Evolutionary conservation across 2,888 invertebrate species (phyloP).

Genomic region (Lasioglossum vierecki): DNA sequence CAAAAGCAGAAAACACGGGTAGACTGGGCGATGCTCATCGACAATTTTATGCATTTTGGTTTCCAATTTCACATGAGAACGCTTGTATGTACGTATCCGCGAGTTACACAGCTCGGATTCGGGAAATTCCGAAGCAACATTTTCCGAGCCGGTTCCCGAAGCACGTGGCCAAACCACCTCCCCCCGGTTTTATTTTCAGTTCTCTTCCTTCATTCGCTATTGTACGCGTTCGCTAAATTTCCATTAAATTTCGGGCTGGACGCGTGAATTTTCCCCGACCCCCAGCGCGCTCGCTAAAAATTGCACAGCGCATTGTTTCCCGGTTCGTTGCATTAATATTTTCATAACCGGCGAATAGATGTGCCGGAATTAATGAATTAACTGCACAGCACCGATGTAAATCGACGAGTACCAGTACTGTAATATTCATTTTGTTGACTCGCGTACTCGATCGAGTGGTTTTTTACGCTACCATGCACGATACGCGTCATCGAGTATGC

Average conservation of each 20-base stretch:
- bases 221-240: constrained; percentile 32
- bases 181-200: constrained; percentile 41
- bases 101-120: constrained; percentile 8
- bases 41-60: constrained; percentile 33
- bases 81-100: constrained; percentile 21
- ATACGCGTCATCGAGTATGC: neutral
- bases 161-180: neutral
- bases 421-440: neutral
- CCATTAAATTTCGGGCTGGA: constrained; percentile 32
- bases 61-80: constrained; percentile 37
- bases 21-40: constrained; percentile 11
- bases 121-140: constrained; percentile 22
- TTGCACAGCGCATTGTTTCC: constrained; percentile 10
- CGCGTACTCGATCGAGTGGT: neutral
- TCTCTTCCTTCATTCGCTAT: constrained; percentile 21
- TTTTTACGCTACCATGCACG: constrained; percentile 4
- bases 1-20: constrained; percentile 3
- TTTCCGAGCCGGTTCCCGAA: constrained; percentile 15
- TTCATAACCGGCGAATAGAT: constrained; percentile 3
- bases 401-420: neutral
- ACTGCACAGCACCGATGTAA: neutral
- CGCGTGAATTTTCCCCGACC: constrained; percentile 14
- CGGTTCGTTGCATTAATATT: neutral
- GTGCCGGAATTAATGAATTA: constrained; percentile 2
- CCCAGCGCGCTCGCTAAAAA: constrained; percentile 33